Evolutionary conservation across 1,140 invertebrate genomes (phyloP), one percentile per base, ranked within the genome.

Genomic region (Zaprionus vittiger): DNA sequence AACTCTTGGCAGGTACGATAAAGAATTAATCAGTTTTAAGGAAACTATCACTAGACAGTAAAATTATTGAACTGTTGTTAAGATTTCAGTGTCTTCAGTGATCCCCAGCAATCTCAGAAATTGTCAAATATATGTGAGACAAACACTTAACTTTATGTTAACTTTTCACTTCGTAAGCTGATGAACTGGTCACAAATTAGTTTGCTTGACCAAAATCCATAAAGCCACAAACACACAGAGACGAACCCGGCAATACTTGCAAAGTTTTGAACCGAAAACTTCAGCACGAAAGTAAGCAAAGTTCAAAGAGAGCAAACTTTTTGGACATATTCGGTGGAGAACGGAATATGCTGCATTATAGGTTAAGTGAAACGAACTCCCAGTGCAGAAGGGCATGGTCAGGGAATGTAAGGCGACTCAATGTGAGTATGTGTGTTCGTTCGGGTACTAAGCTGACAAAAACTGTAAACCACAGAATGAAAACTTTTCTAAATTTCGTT

Each of bases 331-430:
- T 83, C 59, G 61, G 70, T 44, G 68, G 62, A 11, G 28, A 12
- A 17, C 44, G 38, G 37, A 52, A 41, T 41, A 56, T 60, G 62
- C 60, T 41, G 57, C 22, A 7, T 38, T 41, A 64, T 37, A 61
- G 83, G 84, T 87, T 87, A 87, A 87, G 80, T 82, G 83, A 89
- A 70, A 83, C 83, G 84, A 87, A 83, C 83, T 72, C 64, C 57
- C 66, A 73, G 77, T 80, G 84, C 56, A 80, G 56, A 81, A 68
- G 69, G 73, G 70, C 83, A 86, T 75, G 75, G 79, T 69, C 78
- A 80, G 72, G 64, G 52, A 55, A 38, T 37, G 38, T 73, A 71
- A 57, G 55, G 74, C 63, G 77, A 70, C 77, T 31, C 4, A 38
- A 17, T 49, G 49, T 49, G 15, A 41, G 54, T 59, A 31, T 66